Base-by-base conservation (phyloP, 2,797 vertebrate genomes). In the Enteromius treurensis region DNA sequence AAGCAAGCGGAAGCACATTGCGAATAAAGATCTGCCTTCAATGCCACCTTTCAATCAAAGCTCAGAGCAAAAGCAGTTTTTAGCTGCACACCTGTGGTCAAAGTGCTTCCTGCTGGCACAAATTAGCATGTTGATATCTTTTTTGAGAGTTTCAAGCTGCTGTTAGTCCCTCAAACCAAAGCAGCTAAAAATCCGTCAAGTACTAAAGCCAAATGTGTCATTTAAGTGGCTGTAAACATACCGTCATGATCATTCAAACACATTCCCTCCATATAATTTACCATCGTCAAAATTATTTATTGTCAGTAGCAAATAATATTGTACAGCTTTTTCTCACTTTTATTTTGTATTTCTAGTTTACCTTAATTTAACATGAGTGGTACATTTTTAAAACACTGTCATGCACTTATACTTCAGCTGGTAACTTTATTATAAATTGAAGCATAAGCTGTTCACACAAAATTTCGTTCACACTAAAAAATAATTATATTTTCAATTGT, bases 21-120 rank as follows among this genome's bases (percentile, higher is more conserved):
- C 60, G 26, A 32, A 62, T 73, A 81, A 81, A 81, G 55, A 62
- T 19, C 69, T 47, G 23, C 55, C 40, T 71, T 71, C 51, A 80
- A 47, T 32, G 32, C 17, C 26, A 73, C 51, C 53, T 74, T 32
- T 81, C 68, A 45, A 29, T 62, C 68, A 60, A 23, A 29, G 68
- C 51, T 70, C 68, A 71, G 62, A 73, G 79, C 29, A 26, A 23
- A 55, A 19, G 34, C 64, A 51, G 11, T 4, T 68, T 80, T 80
- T 55, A 80, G 49, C 49, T 3, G 34, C 23, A 42, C 65, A 53
- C 65, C 21, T 42, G 64, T 10, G 49, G 47, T 80, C 62, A 26
- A 55, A 55, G 65, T 3, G 49, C 40, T 42, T 42, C 3, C 11
- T 42, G 11, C 62, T 23, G 62, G 17, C 64, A 69, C 47, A 53